Percentiles rank a stretch among this genome's conserved stretches.
These are phyloP conservation scores for Galeruca laticollis DNA, from an alignment of 2,888 invertebrate species.

Conservation along the genomic window DNA sequence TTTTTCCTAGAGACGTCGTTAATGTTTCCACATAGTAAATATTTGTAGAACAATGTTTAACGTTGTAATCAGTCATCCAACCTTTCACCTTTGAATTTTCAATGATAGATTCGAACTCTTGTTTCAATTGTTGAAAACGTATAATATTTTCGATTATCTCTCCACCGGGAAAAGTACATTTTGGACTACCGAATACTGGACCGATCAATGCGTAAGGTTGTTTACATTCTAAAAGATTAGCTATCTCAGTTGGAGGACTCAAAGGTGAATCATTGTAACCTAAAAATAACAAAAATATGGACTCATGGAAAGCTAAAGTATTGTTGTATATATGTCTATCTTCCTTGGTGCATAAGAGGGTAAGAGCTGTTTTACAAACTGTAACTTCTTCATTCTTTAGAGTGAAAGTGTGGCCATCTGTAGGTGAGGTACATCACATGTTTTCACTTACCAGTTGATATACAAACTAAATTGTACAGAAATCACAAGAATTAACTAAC, in stretches of 20 bases:
- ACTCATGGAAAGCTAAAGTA: too few relatives aligned
- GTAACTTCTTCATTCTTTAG: too few relatives aligned
- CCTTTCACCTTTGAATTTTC: slow-evolving; percentile 62
- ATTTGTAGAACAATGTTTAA: slow-evolving; percentile 75
- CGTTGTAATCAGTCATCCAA: slow-evolving; percentile 79
- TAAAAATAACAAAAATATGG: slow-evolving; percentile 53
- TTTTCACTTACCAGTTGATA: too few relatives aligned
- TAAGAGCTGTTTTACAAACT: too few relatives aligned
- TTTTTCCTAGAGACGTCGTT: slow-evolving; percentile 67
- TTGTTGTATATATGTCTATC: too few relatives aligned
- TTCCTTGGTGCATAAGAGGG: too few relatives aligned
- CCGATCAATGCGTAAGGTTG: slow-evolving; percentile 62
- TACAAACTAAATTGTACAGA: too few relatives aligned
- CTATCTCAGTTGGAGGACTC: slow-evolving; percentile 68
- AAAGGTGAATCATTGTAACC: slow-evolving; percentile 66
- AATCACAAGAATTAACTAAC: too few relatives aligned
- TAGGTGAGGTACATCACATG: too few relatives aligned
- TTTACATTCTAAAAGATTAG: slow-evolving; percentile 58
- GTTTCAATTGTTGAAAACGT: slow-evolving; percentile 68
- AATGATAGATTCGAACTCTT: slow-evolving; percentile 68
- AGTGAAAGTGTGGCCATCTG: too few relatives aligned
- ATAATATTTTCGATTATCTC: slow-evolving; percentile 59
- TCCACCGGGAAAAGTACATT: slow-evolving; percentile 62
- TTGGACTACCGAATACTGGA: slow-evolving; percentile 58
- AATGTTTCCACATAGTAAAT: slow-evolving; percentile 73